Evolutionary conservation across 1,140 invertebrate genomes (phyloP).

Genomic region (Tribolium castaneum): DNA sequence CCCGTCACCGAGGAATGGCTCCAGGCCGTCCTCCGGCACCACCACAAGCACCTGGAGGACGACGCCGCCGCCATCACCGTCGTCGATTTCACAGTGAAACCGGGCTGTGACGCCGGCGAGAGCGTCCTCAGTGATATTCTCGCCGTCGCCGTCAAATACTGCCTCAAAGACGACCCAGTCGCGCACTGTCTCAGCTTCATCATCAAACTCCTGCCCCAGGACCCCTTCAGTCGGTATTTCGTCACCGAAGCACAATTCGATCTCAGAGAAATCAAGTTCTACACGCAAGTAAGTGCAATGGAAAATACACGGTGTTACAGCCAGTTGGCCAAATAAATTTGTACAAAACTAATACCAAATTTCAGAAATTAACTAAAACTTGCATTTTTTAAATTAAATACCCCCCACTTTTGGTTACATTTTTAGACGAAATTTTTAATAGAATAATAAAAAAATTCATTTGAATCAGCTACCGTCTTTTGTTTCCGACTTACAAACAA

Average conservation of each 20-base stretch:
- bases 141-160: slow-evolving; percentile 69
- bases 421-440: no score
- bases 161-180: slow-evolving; percentile 58
- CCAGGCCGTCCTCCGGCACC: slow-evolving; percentile 67
- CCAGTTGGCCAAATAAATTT: no score
- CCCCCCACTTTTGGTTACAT: no score
- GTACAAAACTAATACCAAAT: no score
- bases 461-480: no score
- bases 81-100: slow-evolving; percentile 66
- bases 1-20: slow-evolving; percentile 73
- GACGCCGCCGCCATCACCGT: slow-evolving; percentile 63
- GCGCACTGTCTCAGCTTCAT: slow-evolving; percentile 70
- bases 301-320: no score
- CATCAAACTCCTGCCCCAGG: slow-evolving; percentile 80
- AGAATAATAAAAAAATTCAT: no score
- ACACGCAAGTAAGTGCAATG: slow-evolving; percentile 73
- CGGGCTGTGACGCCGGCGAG: slow-evolving; percentile 69
- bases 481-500: no score
- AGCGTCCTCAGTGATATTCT: slow-evolving; percentile 73
- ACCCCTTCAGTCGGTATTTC: slow-evolving; percentile 80
- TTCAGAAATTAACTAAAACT: no score
- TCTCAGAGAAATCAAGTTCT: slow-evolving; percentile 84
- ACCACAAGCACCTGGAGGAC: slow-evolving; percentile 64
- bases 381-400: no score
- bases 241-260: slow-evolving; percentile 85